Base-by-base conservation (phyloP, 1,140 invertebrate species). In the Drosophila nannoptera region DNA sequence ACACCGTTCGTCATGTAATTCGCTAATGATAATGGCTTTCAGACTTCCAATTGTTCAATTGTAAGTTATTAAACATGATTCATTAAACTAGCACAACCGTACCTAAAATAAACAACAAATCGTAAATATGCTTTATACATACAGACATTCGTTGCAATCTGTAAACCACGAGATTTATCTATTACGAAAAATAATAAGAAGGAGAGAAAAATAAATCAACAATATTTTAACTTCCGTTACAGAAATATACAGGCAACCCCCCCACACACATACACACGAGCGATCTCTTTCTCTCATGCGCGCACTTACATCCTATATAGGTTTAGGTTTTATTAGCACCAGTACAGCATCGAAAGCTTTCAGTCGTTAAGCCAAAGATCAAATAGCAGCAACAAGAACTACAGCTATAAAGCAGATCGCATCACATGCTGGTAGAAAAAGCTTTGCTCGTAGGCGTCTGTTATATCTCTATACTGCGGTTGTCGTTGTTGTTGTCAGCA, bases 361-460 rank as follows among this genome's bases (percentile, higher is more conserved):
- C 7, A 42, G 12, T 36, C 53, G 46, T 64, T 65, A 65, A 69
- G 60, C 22, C 36, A 29, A 53, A 70, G 68, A 66, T 70, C 54
- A 58, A 69, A 69, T 48, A 61, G 40, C 56, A 40, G 16, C 36
- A 58, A 35, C 35, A 63, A 50, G 31, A 54, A 40, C 7, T 8
- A 33, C 5, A n/a, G n/a, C n/a, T n/a, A n/a, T n/a, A n/a, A n/a
- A n/a, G 14, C 12, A 52, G 64, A 59, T 59, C 54, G 40, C 53
- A 69, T 58, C 60, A 69, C 52, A 64, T 64, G 67, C 40, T 64
- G 36, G 50, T 52, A 42, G 11, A 35, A 54, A 63, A 69, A 69
- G 53, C 67, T 66, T 38, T 38, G 6, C 9, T 35, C 35, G 54
- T 53, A 59, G 62, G 68, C 49, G 68, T 59, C 58, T 59, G 46